Conservation (phyloP, 2,888 invertebrate species). For the Ametastegia equiseti region DNA sequence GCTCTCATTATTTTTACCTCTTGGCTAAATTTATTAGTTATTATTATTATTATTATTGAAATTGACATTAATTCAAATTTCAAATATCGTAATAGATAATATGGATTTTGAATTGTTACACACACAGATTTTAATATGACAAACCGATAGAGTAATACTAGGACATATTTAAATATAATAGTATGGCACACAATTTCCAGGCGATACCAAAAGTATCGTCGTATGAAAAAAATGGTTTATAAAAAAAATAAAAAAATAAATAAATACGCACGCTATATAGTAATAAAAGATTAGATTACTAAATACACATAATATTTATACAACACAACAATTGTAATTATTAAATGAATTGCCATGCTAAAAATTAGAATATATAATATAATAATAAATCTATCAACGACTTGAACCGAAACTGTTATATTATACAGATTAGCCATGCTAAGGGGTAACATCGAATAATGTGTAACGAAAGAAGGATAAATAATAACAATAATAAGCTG, state of each 20-base stretch:
- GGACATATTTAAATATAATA: neutral
- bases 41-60: no score
- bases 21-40: conserved; percentile 60
- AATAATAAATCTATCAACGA: conserved; percentile 61
- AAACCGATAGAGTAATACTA: conserved; percentile 28
- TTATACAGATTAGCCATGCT: conserved; percentile 74
- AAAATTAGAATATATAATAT: no score
- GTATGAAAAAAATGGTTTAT: neutral
- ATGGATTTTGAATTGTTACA: conserved; percentile 15
- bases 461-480: conserved; percentile 64
- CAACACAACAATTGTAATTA: conserved; percentile 53
- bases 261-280: conserved; percentile 54
- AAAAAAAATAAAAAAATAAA: conserved; percentile 2
- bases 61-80: conserved; percentile 3
- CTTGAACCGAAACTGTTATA: conserved; percentile 61
- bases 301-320: conserved; percentile 63
- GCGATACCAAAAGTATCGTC: no score
- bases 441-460: conserved; percentile 74
- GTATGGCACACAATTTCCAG: conserved; percentile 43
- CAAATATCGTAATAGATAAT: conserved; percentile 22
- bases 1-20: conserved; percentile 76
- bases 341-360: conserved; percentile 73
- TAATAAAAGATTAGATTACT: conserved; percentile 58
- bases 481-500: conserved; percentile 74
- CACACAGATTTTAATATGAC: conserved; percentile 27